These are phyloP conservation scores for Eueides isabella DNA, from an alignment of 1,140 invertebrate species.

Conservation along the genomic window DNA sequence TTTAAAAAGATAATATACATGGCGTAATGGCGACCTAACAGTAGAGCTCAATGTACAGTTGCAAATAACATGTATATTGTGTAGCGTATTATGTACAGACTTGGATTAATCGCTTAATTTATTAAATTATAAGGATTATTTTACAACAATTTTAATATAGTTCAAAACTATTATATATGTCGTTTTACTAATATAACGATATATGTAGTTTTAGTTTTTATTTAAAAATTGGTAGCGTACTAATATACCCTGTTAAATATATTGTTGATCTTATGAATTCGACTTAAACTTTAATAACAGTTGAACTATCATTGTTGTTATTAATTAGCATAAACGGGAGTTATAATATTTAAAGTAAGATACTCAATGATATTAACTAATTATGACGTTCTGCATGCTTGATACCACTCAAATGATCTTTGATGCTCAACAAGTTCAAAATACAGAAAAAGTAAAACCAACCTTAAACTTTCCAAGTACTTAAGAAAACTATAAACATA, in stretches of 20 bases:
- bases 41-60: slow-evolving; percentile 20
- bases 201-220: not conserved
- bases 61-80: slow-evolving; percentile 11
- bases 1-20: too few species aligned
- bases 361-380: not conserved
- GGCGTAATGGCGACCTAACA: not conserved
- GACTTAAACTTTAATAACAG: not conserved
- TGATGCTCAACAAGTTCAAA: not conserved
- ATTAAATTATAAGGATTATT: not conserved
- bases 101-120: not conserved
- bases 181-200: too few species aligned
- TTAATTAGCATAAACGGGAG: not conserved
- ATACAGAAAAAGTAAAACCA: too few species aligned
- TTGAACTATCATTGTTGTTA: not conserved
- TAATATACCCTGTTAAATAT: not conserved
- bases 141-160: not conserved
- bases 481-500: not conserved
- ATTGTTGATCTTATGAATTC: not conserved
- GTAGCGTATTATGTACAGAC: slow-evolving; percentile 1
- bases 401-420: not conserved
- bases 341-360: not conserved
- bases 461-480: too few species aligned
- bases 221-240: not conserved
- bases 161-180: not conserved
- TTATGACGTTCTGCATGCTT: not conserved